Conservation (phyloP, 2,113 vertebrate genomes). For the Syngnathus typhle region DNA sequence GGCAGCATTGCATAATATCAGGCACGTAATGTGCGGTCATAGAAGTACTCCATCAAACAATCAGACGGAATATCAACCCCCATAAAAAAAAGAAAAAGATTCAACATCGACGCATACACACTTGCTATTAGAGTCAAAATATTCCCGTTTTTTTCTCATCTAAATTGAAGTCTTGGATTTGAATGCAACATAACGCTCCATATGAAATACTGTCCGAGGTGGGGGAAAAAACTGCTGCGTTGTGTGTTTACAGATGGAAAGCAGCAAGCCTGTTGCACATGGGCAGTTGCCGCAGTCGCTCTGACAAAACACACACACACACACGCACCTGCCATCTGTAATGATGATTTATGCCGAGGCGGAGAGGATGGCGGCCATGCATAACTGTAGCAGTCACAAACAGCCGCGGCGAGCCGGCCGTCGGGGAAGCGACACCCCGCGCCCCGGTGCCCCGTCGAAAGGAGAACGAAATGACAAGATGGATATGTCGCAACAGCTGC, state of each 20-base stretch:
- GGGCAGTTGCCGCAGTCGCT: conserved; percentile 38
- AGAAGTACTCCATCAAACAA: background rate
- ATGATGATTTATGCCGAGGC: conserved; percentile 65
- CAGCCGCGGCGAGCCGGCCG: conserved; percentile 43
- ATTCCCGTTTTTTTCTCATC: no score
- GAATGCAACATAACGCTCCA: background rate
- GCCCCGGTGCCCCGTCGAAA: background rate
- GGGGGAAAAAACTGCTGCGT: background rate
- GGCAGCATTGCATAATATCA: background rate
- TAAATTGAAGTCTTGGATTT: no score
- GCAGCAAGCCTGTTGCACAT: conserved; percentile 58
- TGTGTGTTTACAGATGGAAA: conserved; percentile 27
- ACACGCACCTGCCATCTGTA: conserved; percentile 56
- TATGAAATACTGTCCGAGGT: background rate
- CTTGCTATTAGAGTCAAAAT: no score
- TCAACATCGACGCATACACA: no score
- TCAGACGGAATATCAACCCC: background rate
- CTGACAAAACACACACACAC: conserved; percentile 15
- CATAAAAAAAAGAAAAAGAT: background rate
- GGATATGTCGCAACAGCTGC: conserved; percentile 34
- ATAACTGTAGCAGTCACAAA: conserved; percentile 56
- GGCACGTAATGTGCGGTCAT: background rate
- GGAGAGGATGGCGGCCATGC: conserved; percentile 53
- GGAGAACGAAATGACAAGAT: conserved; percentile 39
- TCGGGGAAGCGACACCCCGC: conserved; percentile 18